phyloP scores from a whole-genome alignment of 1,140 invertebrate genomes.

The Neodiprion pinetum region DNA sequence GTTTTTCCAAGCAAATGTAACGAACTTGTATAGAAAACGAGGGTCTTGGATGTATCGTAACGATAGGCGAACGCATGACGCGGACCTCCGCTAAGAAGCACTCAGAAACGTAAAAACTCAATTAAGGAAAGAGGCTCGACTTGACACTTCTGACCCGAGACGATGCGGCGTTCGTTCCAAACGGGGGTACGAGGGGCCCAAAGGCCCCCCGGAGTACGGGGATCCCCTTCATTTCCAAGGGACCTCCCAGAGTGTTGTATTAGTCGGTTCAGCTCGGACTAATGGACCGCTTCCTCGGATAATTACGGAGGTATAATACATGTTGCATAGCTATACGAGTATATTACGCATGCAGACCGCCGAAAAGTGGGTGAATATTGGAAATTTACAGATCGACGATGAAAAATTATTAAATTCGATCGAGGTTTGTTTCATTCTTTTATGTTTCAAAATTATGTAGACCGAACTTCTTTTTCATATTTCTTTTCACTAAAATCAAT shows the following conservation, averaged over 20 bases:
- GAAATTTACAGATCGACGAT: no score
- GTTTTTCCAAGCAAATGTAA: no score
- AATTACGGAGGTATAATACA: background rate
- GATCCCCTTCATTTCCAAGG: background rate
- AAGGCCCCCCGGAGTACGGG: background rate
- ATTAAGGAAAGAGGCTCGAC: background rate
- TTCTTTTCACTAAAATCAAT: no score
- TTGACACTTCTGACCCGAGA: background rate
- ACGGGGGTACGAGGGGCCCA: background rate
- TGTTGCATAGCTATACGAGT: no score
- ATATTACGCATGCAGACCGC: no score
- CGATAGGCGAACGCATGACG: background rate
- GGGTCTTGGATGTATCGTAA: background rate
- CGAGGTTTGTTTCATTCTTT: no score
- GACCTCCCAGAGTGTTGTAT: background rate
- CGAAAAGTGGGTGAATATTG: no score
- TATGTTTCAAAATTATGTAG: no score
- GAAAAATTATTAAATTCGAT: no score
- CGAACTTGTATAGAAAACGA: no score
- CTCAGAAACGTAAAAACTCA: constrained; percentile 3
- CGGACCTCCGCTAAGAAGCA: background rate
- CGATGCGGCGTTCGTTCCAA: background rate
- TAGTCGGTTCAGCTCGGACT: background rate
- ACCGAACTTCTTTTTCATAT: no score
- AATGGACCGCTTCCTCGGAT: background rate